phyloP scores from a whole-genome alignment of 2,888 invertebrate genomes.

The Amblyjoppa fuscipennis region DNA sequence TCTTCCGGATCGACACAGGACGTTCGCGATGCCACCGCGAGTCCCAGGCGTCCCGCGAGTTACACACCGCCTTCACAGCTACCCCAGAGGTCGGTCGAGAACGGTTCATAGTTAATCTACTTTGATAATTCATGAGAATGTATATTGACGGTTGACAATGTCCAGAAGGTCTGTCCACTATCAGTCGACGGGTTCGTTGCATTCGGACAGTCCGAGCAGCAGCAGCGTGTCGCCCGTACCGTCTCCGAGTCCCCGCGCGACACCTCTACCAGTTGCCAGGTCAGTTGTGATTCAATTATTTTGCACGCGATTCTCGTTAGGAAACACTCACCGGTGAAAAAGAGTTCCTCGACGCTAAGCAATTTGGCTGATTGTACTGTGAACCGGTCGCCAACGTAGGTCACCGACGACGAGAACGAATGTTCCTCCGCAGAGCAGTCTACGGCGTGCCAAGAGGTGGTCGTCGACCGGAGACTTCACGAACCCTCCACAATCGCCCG shows the following conservation, averaged over 20 bases:
- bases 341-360: slow-evolving; percentile 50
- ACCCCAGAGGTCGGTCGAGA: slow-evolving; percentile 83
- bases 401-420: slow-evolving; percentile 89
- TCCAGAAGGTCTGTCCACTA: slow-evolving; percentile 92
- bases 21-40: slow-evolving; percentile 78
- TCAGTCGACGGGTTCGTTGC: slow-evolving; percentile 93
- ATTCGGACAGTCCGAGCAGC: slow-evolving; percentile 94
- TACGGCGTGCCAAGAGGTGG: slow-evolving; percentile 90
- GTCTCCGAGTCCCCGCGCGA: slow-evolving; percentile 90
- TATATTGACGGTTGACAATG: slow-evolving; percentile 67
- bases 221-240: slow-evolving; percentile 94
- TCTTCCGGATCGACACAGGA: slow-evolving; percentile 81
- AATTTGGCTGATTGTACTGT: slow-evolving; percentile 60
- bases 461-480: slow-evolving; percentile 94
- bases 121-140: neutral
- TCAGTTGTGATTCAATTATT: slow-evolving; percentile 68
- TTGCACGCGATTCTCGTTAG: slow-evolving; percentile 30
- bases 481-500: slow-evolving; percentile 84
- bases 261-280: slow-evolving; percentile 87
- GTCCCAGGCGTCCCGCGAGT: slow-evolving; percentile 81
- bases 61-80: slow-evolving; percentile 83
- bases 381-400: slow-evolving; percentile 78
- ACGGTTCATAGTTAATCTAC: neutral
- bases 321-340: neutral
- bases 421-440: slow-evolving; percentile 86